These are phyloP conservation scores for Melieria picta DNA, from an alignment of 2,888 invertebrate genomes.

Conservation along the genomic window DNA sequence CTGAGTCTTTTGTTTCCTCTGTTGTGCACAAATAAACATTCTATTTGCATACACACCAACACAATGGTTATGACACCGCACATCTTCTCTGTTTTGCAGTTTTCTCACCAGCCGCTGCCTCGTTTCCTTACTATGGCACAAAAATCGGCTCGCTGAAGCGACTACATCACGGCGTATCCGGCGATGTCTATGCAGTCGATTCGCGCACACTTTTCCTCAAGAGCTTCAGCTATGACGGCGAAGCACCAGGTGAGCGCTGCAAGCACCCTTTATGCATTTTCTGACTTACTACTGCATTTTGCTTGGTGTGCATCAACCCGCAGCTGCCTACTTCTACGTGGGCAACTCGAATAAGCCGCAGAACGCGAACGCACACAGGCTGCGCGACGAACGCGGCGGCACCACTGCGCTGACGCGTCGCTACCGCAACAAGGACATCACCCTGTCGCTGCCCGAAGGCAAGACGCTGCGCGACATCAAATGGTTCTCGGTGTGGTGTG, in stretches of 20 bases:
- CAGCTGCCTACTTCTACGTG: constrained; percentile 92
- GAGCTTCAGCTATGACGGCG: constrained; percentile 90
- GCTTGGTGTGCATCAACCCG: not conserved
- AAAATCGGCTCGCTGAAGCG: constrained; percentile 81
- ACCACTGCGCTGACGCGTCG: constrained; percentile 76
- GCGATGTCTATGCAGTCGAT: constrained; percentile 88
- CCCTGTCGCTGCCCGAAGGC: constrained; percentile 87
- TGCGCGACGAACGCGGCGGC: constrained; percentile 87
- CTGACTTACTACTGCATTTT: not conserved
- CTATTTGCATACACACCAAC: not conserved
- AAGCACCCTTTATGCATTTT: not conserved
- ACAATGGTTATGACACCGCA: constrained; percentile 15
- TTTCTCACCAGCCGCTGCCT: constrained; percentile 49
- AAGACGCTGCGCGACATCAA: constrained; percentile 82
- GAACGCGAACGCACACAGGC: constrained; percentile 74
- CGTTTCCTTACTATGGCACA: constrained; percentile 77
- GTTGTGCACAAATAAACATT: not conserved
- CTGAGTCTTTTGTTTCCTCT: constrained; percentile 56
- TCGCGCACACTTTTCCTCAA: constrained; percentile 86
- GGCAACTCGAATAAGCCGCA: constrained; percentile 77
- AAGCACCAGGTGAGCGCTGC: constrained; percentile 78
- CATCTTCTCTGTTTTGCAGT: constrained; percentile 33
- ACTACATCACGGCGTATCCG: constrained; percentile 86
- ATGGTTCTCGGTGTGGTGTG: constrained; percentile 94
- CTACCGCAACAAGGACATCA: constrained; percentile 84